phyloP scores from a whole-genome alignment of 1,140 invertebrate species.

The Temnothorax curvispinosus region DNA sequence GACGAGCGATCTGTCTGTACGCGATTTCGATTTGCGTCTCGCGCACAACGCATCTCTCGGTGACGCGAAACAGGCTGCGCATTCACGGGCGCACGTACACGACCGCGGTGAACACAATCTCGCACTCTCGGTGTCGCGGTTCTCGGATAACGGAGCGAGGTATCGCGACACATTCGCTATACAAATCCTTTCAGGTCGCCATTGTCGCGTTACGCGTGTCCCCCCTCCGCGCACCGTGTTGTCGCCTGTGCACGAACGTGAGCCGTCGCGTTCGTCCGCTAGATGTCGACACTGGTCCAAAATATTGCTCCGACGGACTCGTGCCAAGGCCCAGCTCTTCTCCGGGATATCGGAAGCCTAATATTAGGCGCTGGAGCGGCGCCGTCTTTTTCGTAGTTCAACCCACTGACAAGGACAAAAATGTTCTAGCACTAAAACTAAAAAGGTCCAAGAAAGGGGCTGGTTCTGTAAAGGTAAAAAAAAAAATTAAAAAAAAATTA shows the following conservation, averaged over 20 bases:
- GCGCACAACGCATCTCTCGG: slow-evolving; percentile 69
- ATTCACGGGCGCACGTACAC: slow-evolving; percentile 54
- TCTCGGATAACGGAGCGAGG: slow-evolving; percentile 41
- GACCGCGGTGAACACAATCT: slow-evolving; percentile 41
- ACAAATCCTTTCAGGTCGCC: slow-evolving; percentile 77
- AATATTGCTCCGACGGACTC: too few species aligned
- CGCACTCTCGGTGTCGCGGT: slow-evolving; percentile 46
- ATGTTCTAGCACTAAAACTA: too few species aligned
- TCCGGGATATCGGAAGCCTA: too few species aligned
- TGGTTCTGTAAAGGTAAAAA: too few species aligned
- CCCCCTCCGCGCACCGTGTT: slow-evolving; percentile 3
- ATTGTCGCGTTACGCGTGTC: slow-evolving; percentile 80
- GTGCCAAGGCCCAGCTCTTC: too few species aligned
- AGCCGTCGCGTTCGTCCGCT: neutral
- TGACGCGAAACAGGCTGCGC: slow-evolving; percentile 44
- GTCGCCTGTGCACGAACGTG: slow-evolving; percentile 35
- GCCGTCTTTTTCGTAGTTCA: too few species aligned
- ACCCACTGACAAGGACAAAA: too few species aligned
- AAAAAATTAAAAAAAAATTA: too few species aligned
- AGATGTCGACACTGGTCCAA: slow-evolving; percentile 41
- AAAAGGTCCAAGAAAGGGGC: too few species aligned
- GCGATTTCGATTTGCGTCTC: slow-evolving; percentile 16
- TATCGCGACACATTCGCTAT: slow-evolving; percentile 71
- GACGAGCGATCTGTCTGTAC: slow-evolving; percentile 31
- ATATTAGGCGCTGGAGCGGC: too few species aligned